Evolutionary conservation across 2,113 vertebrate species (phyloP).

Genomic region (Nothobranchius furzeri): DNA sequence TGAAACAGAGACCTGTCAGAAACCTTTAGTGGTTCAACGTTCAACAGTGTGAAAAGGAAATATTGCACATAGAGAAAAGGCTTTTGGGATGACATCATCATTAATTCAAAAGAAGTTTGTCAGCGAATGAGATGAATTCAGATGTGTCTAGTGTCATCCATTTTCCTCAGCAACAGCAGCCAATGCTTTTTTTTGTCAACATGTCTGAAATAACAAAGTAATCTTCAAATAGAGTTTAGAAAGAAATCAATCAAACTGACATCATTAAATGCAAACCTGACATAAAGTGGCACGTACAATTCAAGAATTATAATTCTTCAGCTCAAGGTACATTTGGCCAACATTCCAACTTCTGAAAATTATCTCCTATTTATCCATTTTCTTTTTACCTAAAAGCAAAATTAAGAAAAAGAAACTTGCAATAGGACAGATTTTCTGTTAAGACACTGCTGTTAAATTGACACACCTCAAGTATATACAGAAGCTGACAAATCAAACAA

Average conservation of each 20-base stretch:
- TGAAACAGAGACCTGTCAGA: slow-evolving; percentile 29
- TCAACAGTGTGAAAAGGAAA: slow-evolving; percentile 47
- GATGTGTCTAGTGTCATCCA: slow-evolving; percentile 27
- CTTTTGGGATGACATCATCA: slow-evolving; percentile 70
- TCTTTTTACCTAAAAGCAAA: neutral
- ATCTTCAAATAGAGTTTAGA: slow-evolving; percentile 25
- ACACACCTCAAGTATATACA: slow-evolving; percentile 29
- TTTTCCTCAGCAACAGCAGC: neutral
- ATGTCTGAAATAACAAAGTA: neutral
- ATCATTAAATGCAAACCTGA: slow-evolving; percentile 53
- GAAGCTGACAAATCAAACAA: neutral
- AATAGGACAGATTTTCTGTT: slow-evolving; percentile 3
- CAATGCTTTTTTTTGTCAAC: slow-evolving; percentile 14
- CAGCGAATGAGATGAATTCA: slow-evolving; percentile 16
- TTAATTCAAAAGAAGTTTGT: slow-evolving; percentile 50
- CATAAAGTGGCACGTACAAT: slow-evolving; percentile 24
- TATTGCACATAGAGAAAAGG: slow-evolving; percentile 68
- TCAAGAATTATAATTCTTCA: slow-evolving; percentile 21
- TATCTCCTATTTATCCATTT: neutral
- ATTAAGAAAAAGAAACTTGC: slow-evolving; percentile 2
- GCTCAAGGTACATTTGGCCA: slow-evolving; percentile 9
- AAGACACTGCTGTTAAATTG: slow-evolving; percentile 11
- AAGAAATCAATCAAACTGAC: slow-evolving; percentile 39
- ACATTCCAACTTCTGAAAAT: slow-evolving; percentile 3
- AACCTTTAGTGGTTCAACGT: slow-evolving; percentile 32